Conservation (phyloP, 2,113 vertebrate genomes). For the Embiotoca jacksoni region DNA sequence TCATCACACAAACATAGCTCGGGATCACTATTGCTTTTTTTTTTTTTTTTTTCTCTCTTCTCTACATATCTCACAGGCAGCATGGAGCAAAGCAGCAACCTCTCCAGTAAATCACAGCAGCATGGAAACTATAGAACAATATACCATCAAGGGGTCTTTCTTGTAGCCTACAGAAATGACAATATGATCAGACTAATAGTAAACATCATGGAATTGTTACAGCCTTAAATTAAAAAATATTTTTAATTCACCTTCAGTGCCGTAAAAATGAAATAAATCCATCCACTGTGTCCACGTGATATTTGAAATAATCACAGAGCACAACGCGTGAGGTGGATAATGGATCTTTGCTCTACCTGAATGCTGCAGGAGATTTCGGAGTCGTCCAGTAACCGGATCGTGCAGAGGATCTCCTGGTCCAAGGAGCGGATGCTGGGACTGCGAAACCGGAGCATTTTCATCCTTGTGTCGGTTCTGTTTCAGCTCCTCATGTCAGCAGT, state of each 20-base stretch:
- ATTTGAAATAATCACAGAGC: conserved; percentile 14
- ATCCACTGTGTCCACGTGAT: conserved; percentile 48
- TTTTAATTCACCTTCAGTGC: conserved; percentile 1
- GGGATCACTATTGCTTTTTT: background rate
- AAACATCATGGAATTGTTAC: background rate
- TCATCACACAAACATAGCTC: background rate
- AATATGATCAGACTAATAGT: background rate
- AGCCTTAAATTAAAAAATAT: background rate
- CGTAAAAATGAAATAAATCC: background rate
- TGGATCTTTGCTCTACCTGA: conserved; percentile 84
- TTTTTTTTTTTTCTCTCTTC: background rate
- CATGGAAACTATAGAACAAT: conserved; percentile 4
- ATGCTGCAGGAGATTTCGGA: conserved; percentile 94
- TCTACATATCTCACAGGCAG: background rate
- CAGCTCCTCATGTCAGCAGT: conserved; percentile 80
- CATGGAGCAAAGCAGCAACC: conserved; percentile 12
- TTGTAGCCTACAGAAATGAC: background rate
- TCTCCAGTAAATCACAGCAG: conserved; percentile 46
- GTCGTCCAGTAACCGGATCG: conserved; percentile 93
- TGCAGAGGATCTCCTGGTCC: conserved; percentile 92
- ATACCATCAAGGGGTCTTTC: background rate
- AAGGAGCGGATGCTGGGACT: conserved; percentile 94
- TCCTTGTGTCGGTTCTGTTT: conserved; percentile 81
- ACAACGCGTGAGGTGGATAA: conserved; percentile 6
- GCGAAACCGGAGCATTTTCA: conserved; percentile 96